Percentiles rank a stretch among this genome's conserved stretches.
phyloP scores from a whole-genome alignment of 2,113 vertebrate species.

The Typhlomys cinereus region DNA sequence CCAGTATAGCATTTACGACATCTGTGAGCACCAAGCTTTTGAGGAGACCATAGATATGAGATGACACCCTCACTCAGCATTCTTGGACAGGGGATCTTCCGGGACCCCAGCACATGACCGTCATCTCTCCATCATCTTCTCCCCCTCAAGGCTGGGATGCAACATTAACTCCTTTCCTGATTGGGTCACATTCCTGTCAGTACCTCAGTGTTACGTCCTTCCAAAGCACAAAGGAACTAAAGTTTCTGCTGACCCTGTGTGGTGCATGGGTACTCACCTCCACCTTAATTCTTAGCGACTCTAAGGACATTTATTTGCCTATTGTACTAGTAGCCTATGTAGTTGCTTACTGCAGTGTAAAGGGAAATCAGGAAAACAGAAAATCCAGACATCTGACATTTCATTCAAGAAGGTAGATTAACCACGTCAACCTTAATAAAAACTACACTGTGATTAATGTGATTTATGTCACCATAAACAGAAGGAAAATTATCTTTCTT shows the following conservation, averaged over 20 bases:
- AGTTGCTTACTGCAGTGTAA: neutral
- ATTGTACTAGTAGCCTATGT: neutral
- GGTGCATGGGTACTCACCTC: neutral
- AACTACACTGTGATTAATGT: neutral
- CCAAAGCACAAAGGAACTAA: neutral
- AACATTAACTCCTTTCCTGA: neutral
- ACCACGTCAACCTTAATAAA: neutral
- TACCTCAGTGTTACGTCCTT: neutral
- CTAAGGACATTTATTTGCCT: neutral
- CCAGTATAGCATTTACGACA: too few species aligned
- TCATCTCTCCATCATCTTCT: neutral
- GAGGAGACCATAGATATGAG: too few species aligned
- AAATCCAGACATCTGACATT: neutral
- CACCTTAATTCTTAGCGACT: neutral
- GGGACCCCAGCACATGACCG: too few species aligned
- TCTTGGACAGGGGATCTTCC: neutral
- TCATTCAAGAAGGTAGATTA: neutral
- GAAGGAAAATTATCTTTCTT: neutral
- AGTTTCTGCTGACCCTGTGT: neutral
- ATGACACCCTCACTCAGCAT: too few species aligned
- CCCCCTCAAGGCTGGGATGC: neutral
- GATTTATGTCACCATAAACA: neutral
- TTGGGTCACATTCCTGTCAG: neutral
- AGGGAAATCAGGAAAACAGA: neutral
- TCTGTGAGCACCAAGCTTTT: too few species aligned